phyloP scores from a whole-genome alignment of 1,140 invertebrate genomes.

The Platorchestia sp. region DNA sequence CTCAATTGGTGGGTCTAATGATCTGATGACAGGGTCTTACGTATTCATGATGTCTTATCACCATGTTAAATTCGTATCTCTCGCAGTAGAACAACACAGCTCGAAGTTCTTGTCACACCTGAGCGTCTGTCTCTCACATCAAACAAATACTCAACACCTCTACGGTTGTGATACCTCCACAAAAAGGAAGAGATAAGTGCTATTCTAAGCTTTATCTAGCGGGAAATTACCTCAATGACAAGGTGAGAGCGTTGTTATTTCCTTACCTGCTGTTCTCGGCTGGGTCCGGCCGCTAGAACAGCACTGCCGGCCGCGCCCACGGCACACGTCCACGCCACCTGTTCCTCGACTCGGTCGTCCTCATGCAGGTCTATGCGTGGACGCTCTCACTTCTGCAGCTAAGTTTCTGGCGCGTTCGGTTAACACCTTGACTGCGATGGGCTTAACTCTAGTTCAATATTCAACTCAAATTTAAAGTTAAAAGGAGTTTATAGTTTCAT shows the following conservation, averaged over 20 bases:
- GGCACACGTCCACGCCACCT: background rate
- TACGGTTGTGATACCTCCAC: background rate
- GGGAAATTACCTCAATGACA: background rate
- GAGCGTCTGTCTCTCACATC: background rate
- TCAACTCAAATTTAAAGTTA: no score
- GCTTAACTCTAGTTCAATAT: no score
- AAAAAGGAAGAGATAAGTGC: background rate
- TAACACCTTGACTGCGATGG: no score
- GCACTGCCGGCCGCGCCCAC: background rate
- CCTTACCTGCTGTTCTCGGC: background rate
- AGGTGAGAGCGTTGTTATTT: background rate
- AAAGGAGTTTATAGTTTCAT: no score
- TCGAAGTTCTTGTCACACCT: background rate
- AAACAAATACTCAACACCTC: background rate
- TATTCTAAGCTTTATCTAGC: background rate
- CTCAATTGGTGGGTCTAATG: background rate
- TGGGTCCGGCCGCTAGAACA: background rate
- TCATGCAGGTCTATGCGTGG: background rate
- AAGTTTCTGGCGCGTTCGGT: background rate
- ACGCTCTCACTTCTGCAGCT: background rate
- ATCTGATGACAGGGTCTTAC: background rate
- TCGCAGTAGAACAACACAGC: background rate
- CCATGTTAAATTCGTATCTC: background rate
- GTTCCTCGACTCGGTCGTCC: background rate
- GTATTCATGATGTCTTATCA: background rate